These are phyloP conservation scores for Xiphophorus couchianus DNA, from an alignment of 2,113 vertebrate genomes.

Conservation along the genomic window DNA sequence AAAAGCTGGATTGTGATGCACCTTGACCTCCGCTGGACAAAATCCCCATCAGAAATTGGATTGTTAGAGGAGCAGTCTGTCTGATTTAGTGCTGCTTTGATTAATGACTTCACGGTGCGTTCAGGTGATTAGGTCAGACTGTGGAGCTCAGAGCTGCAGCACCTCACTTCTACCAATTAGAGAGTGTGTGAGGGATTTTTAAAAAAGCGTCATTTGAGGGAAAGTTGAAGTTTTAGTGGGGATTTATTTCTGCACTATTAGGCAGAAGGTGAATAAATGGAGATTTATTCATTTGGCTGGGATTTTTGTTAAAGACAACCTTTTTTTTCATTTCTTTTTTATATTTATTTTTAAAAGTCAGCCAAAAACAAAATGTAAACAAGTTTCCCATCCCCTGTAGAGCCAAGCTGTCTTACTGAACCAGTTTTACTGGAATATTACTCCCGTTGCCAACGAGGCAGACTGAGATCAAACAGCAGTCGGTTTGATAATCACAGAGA, in stretches of 20 bases:
- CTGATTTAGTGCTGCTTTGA: conserved; percentile 6
- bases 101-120: conserved; percentile 20
- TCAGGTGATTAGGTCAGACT: conserved; percentile 28
- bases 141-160: not conserved
- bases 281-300: no score
- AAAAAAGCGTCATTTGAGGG: not conserved
- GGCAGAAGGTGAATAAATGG: no score
- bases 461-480: conserved; percentile 37
- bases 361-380: conserved; percentile 4
- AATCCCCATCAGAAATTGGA: conserved; percentile 5
- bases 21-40: conserved; percentile 21
- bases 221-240: not conserved
- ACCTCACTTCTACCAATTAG: conserved; percentile 34
- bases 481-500: conserved; percentile 33
- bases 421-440: conserved; percentile 49
- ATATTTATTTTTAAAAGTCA: not conserved
- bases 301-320: no score
- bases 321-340: no score
- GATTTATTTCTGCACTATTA: no score
- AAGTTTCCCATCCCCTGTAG: conserved; percentile 17
- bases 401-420: conserved; percentile 17
- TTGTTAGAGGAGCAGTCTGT: conserved; percentile 16
- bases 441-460: conserved; percentile 34
- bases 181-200: conserved; percentile 1
- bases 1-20: conserved; percentile 7